Base-by-base conservation (phyloP, 2,888 invertebrate species). In the Synanthedon formicaeformis region DNA sequence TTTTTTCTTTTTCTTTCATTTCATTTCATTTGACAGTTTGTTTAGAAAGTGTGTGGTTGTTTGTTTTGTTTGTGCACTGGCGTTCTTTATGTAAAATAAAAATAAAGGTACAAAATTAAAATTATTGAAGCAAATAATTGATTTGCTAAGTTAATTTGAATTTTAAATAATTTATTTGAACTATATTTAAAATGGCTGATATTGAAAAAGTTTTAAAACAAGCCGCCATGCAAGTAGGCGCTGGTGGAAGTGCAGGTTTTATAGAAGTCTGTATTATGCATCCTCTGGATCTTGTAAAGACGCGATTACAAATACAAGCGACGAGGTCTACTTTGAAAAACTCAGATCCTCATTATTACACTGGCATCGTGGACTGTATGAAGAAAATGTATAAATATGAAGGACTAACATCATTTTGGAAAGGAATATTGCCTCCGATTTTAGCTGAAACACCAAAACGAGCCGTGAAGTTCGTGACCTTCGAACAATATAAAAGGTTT, bases 231-330 rank as follows among this genome's bases (percentile, higher is more conserved):
- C 95, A 96, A 85, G 91, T 95, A 65, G 92, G 92, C 51, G 93
- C 97, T 57, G 97, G 97, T 57, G 97, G 97, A 53, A 95, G 94
- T 60, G 97, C 97, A 65, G 96, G 95, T 75, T 96, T 98, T 79
- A 91, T 97, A 51, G 97, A 98, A 90, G 96, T 97, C 57, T 96
- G 95, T 75, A 92, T 97, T 52, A 98, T 98, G 97, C 97, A 98
- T 82, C 98, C 98, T 0, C 83, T 98, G 73, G 98, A 98, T 81
- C 89, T 98, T 56, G 92, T 98, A 2, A 98, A 98, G 85, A 98
- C 98, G 1, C 90, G 98, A 62, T 57, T 87, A 52, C 87, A 87
- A 58, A 61, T 86, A 41, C 87, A 87, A 58, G 65, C 81, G 3
- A 78, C 71, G 3, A 73, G 64, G 56, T 59, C 68, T 3, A 53